Base-by-base conservation (phyloP, 1,140 invertebrate genomes). In the Oncopodura yosiiana region DNA sequence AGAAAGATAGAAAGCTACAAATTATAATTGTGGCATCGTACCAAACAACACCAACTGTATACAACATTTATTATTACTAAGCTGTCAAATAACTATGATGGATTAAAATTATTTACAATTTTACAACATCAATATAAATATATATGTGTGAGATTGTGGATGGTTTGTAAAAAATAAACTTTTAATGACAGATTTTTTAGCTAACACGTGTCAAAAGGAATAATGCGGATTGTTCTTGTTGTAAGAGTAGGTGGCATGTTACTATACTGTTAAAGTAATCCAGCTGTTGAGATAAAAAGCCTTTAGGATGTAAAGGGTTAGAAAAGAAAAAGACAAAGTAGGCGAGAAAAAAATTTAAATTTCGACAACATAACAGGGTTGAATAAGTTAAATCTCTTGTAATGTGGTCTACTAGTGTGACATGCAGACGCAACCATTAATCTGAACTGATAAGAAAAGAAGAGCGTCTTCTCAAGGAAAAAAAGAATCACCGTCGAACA, bases 301-400 rank as follows among this genome's bases (percentile, higher is more conserved):
- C n/a, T n/a, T n/a, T n/a, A n/a, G n/a, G n/a, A n/a, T n/a, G n/a
- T n/a, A n/a, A 51, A 50, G 54, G 54, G 48, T 56, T 50, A n/a
- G n/a, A n/a, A n/a, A n/a, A n/a, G n/a, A 37, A 32, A 30, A 50
- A 56, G 54, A 56, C 29, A 56, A 54, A 55, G 53, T 56, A 50
- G 48, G 54, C 46, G 54, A 56, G 48, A n/a, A n/a, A n/a, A 56
- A 44, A 50, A 56, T 56, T 49, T 50, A 51, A 51, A 56, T 51
- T 53, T 44, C 41, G 27, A 45, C 24, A n/a, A n/a, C n/a, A n/a
- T n/a, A n/a, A n/a, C 23, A 19, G 51, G 41, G 42, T 53, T 44
- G 41, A 45, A 32, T 53, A 41, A 21, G 30, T 45, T 53, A 42
- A 29, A 53, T 14, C 11, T 12, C 6, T 3, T 16, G 36, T 26